phyloP scores from a whole-genome alignment of 92 coral and sea anemone species.

The Porites evermanni region DNA sequence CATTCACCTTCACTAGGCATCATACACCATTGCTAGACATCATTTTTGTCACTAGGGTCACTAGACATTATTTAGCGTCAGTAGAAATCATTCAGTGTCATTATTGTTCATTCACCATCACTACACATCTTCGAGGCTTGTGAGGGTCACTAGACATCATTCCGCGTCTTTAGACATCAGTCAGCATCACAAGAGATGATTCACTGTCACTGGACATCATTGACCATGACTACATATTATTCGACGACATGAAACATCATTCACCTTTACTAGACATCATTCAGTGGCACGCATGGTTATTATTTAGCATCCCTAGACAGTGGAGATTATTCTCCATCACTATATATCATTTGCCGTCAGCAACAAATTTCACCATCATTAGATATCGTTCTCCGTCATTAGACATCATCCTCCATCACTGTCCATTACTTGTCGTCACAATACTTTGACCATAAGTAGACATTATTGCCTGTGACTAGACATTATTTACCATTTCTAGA shows the following conservation, averaged over 20 bases:
- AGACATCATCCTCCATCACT: not conserved
- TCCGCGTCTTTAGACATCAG: not conserved
- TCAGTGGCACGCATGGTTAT: not conserved
- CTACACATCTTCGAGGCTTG: not conserved
- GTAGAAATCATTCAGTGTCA: not conserved
- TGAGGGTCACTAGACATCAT: not conserved
- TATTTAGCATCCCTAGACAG: no score
- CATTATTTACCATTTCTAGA: no score
- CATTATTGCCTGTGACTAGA: no score
- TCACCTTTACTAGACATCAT: not conserved
- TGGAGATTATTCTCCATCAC: no score
- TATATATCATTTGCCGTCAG: no score
- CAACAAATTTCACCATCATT: no score
- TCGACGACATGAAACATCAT: not conserved
- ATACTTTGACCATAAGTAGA: no score
- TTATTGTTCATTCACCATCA: not conserved
- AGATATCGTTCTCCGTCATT: not conserved
- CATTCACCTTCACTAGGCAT: slow-evolving; percentile 2
- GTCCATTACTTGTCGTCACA: no score
- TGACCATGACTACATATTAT: not conserved
- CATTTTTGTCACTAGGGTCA: slow-evolving; percentile 17
- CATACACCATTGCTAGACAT: slow-evolving; percentile 11
- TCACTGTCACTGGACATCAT: not conserved
- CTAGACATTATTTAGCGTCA: slow-evolving; percentile 2
- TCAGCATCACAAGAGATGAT: not conserved